A percentile compares a stretch with the other conserved stretches of the same genome.
phyloP scores from a whole-genome alignment of 2,888 invertebrate species.

The Diadromus collaris region DNA sequence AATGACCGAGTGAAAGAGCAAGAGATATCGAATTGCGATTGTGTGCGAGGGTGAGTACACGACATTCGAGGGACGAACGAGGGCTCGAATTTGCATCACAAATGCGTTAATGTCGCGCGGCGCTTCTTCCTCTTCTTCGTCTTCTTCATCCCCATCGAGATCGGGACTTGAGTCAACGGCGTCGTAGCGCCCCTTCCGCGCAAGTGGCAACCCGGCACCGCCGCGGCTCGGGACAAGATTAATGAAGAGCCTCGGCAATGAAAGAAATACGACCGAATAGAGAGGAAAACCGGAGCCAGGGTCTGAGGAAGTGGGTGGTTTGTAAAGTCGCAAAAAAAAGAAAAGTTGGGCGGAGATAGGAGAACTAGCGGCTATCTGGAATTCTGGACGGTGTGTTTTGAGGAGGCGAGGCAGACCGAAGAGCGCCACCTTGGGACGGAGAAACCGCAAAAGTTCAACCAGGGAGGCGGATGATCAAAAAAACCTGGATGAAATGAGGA shows the following conservation, averaged over 20 bases:
- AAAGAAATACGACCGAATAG: constrained; percentile 59
- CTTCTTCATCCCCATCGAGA: constrained; percentile 22
- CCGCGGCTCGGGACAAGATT: constrained; percentile 65
- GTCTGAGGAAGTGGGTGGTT: constrained; percentile 31
- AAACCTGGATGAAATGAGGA: constrained; percentile 5
- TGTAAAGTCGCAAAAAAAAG: constrained; percentile 32
- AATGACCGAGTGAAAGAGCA: constrained; percentile 21
- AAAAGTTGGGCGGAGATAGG: neutral
- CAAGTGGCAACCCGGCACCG: constrained; percentile 43
- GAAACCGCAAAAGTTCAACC: neutral
- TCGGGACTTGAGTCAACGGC: constrained; percentile 32
- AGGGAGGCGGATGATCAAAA: constrained; percentile 11
- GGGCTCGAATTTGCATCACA: constrained; percentile 70
- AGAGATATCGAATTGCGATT: constrained; percentile 17
- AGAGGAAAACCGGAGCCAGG: constrained; percentile 41
- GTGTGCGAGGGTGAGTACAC: constrained; percentile 24
- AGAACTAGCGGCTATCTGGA: neutral
- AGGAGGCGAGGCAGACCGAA: neutral
- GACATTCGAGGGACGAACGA: constrained; percentile 35
- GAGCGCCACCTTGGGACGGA: neutral
- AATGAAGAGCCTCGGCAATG: constrained; percentile 68
- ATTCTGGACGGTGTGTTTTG: neutral
- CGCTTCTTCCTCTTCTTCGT: constrained; percentile 36
- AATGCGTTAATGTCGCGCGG: constrained; percentile 69
- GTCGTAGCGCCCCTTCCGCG: constrained; percentile 25